Percentiles rank a stretch among this genome's conserved stretches.
phyloP scores from a whole-genome alignment of 2,888 invertebrate species.

The Aphidius colemani region DNA sequence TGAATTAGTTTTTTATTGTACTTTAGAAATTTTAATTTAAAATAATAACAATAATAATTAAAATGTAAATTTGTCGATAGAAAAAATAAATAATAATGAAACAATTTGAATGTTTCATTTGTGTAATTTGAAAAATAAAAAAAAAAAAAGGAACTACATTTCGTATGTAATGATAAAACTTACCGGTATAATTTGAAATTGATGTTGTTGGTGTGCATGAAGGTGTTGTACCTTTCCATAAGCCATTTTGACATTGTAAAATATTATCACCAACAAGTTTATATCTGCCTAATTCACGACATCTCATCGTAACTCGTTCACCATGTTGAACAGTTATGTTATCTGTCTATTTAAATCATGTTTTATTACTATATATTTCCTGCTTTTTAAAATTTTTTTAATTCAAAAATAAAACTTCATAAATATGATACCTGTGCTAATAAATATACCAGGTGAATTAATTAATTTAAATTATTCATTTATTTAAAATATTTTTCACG shows the following conservation, averaged over 20 bases:
- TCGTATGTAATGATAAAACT: constrained; percentile 34
- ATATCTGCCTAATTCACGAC: constrained; percentile 81
- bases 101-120: no score
- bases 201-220: constrained; percentile 86
- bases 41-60: background rate
- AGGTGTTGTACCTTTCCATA: constrained; percentile 78
- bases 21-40: no score
- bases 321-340: constrained; percentile 70
- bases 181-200: constrained; percentile 84
- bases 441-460: no score
- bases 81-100: no score
- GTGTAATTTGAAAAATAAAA: background rate
- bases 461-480: no score
- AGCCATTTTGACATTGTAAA: constrained; percentile 80
- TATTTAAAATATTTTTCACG: background rate
- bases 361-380: constrained; percentile 9
- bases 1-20: no score
- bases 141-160: background rate
- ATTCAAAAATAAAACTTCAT: background rate
- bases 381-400: background rate
- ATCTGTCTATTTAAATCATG: constrained; percentile 48
- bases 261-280: constrained; percentile 80
- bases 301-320: constrained; percentile 75
- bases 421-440: background rate
- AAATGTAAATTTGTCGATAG: no score